These are phyloP conservation scores for Saimiri boliviensis DNA, from an alignment of 2,113 vertebrate species.

Conservation along the genomic window DNA sequence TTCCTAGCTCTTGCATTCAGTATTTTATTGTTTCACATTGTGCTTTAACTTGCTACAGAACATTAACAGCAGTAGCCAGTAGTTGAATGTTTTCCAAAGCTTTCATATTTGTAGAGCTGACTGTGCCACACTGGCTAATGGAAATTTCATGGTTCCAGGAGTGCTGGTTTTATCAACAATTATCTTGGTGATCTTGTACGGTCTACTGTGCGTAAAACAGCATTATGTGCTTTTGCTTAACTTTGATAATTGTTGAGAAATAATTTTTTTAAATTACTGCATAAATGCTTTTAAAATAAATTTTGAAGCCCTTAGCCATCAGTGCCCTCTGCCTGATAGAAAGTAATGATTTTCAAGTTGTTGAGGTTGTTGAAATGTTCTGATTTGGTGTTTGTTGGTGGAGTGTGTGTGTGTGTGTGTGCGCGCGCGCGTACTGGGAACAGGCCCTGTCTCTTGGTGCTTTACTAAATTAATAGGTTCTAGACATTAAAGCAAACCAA, in stretches of 20 bases:
- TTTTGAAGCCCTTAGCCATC: neutral
- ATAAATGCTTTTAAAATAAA: neutral
- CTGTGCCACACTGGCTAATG: neutral
- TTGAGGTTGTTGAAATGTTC: neutral
- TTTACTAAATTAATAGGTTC: neutral
- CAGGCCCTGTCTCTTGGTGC: neutral
- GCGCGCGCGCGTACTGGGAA: neutral
- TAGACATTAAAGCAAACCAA: neutral
- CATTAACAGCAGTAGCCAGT: conserved; percentile 11
- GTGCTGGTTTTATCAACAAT: neutral
- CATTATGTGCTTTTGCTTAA: conserved; percentile 7
- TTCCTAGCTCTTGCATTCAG: neutral
- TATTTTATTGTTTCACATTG: conserved; percentile 48
- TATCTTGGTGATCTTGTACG: neutral
- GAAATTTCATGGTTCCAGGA: conserved; percentile 19
- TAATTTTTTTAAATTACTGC: conserved; percentile 21
- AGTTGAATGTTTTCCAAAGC: conserved; percentile 50
- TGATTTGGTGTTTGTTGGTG: neutral
- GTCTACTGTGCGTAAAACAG: neutral
- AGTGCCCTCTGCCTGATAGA: neutral
- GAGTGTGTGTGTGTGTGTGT: neutral
- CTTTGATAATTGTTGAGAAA: conserved; percentile 1
- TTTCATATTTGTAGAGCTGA: neutral
- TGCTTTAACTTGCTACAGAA: conserved; percentile 38
- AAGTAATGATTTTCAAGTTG: conserved; percentile 2